phyloP scores from a whole-genome alignment of 2,888 invertebrate genomes.

The Brassicogethes aeneus region DNA sequence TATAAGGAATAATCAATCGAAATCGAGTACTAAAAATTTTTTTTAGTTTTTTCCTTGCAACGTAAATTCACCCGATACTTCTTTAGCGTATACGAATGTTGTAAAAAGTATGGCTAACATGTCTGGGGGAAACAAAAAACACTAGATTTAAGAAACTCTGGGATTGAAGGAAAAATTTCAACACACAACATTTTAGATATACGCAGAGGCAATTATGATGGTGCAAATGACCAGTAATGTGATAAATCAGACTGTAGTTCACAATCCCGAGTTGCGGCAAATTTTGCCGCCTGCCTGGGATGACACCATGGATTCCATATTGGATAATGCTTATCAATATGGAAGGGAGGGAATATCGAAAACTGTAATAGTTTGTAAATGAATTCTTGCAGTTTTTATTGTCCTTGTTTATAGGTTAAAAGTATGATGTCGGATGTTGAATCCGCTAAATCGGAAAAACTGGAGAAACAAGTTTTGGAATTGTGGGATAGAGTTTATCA shows the following conservation, averaged over 20 bases:
- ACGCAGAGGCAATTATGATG: slow-evolving; percentile 88
- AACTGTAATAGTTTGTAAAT: too few species aligned
- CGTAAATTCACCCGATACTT: too few species aligned
- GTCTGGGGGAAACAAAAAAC: too few species aligned
- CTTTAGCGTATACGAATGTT: too few species aligned
- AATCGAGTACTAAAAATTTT: too few species aligned
- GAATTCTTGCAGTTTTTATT: too few species aligned
- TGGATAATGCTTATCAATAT: slow-evolving; percentile 89
- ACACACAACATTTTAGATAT: slow-evolving; percentile 78
- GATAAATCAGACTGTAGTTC: slow-evolving; percentile 79
- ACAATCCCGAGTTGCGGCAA: slow-evolving; percentile 77
- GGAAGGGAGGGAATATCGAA: slow-evolving; percentile 86
- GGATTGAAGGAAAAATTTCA: too few species aligned
- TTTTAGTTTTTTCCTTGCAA: too few species aligned
- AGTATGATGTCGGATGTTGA: slow-evolving; percentile 73
- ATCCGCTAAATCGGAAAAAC: slow-evolving; percentile 66
- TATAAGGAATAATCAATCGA: too few species aligned
- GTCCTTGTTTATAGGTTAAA: slow-evolving; percentile 49
- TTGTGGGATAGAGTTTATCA: slow-evolving; percentile 92
- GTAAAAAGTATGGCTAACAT: too few species aligned
- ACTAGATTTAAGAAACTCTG: too few species aligned
- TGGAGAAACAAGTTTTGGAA: slow-evolving; percentile 83
- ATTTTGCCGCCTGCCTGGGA: slow-evolving; percentile 79
- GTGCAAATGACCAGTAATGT: slow-evolving; percentile 82
- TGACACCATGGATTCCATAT: slow-evolving; percentile 78